Evolutionary conservation across 2,888 invertebrate genomes (phyloP), one percentile per base, ranked within the genome.

Genomic region (Eupithecia subfuscata): DNA sequence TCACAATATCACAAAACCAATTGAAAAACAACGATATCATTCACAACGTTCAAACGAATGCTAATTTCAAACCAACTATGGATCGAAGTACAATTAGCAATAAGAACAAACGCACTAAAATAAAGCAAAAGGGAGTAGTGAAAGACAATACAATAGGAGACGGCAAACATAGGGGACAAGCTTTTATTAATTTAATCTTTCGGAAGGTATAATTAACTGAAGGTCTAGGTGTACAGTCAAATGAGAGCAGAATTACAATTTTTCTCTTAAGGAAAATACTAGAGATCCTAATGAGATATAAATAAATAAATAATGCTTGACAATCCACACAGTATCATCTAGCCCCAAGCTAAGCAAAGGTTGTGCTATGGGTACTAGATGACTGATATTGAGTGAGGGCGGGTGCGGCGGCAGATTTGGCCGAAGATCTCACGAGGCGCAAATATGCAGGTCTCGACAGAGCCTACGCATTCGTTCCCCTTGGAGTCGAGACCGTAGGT

Each of bases 111-210:
- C 76, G 71, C 70, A 75, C 75, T 68, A 73, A 78, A 81, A 80
- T 76, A 92, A 88, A 87, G 86, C 81, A 79, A 80, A 80, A 77
- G 67, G 74, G 78, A 70, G 14, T 74, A 76, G 71, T 80, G 82
- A 82, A 76, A 75, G 80, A 82, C 82, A 78, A 70, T 78, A 82
- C 82, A 82, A 82, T 82, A 75, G 82, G 65, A 75, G 76, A 75
- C 71, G 45, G 18, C 64, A 76, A 79, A 75, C 81, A 74, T 75
- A 75, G 78, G 73, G 75, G 78, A 81, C 77, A 78, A 76, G 78
- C 75, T 76, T 78, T 75, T 85, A 84, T 85, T 84, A 84, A 86
- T 86, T 84, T 84, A 83, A 80, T 80, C 81, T 77, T 79, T 80
- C 82, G 82, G 82, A 83, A 86, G 76, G 76, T 85, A 84, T 84